Conservation (phyloP, 2,113 vertebrate genomes). For the Corvus hawaiiensis region DNA sequence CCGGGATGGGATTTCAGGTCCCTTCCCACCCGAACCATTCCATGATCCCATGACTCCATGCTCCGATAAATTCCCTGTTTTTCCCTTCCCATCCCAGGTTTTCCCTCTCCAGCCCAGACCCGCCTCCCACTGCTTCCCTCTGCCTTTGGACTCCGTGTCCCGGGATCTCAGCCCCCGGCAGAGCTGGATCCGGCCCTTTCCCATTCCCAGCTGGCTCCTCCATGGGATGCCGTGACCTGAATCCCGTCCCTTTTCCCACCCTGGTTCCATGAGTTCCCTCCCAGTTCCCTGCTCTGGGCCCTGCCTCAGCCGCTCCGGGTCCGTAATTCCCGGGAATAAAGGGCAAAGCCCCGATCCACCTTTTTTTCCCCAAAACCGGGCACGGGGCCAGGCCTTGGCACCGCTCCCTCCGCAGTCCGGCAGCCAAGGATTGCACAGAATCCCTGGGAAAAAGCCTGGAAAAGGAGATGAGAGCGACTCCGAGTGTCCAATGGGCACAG, state of each 20-base stretch:
- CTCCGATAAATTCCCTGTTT: neutral
- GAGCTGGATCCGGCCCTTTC: neutral
- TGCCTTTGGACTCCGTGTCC: neutral
- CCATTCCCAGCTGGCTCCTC: neutral
- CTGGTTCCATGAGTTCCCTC: neutral
- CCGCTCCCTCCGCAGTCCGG: fast-evolving
- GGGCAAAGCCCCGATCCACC: neutral
- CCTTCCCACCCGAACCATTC: neutral
- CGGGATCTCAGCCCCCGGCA: neutral
- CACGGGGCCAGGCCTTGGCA: neutral
- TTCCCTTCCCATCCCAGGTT: neutral
- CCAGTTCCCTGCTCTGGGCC: neutral
- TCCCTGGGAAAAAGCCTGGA: neutral
- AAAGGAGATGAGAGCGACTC: neutral
- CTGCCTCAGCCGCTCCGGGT: neutral
- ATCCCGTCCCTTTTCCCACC: neutral
- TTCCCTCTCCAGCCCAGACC: neutral
- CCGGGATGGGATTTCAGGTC: neutral
- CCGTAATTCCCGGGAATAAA: neutral
- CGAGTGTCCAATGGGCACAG: fast-evolving
- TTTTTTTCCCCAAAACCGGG: neutral
- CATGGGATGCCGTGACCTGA: neutral
- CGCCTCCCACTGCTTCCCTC: neutral
- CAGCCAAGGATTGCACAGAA: neutral
- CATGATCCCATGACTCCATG: fast-evolving